Evolutionary conservation across 64 coral and sea anemone species (phyloP), one percentile per base, ranked within the genome.

Genomic region (Porites lutea): DNA sequence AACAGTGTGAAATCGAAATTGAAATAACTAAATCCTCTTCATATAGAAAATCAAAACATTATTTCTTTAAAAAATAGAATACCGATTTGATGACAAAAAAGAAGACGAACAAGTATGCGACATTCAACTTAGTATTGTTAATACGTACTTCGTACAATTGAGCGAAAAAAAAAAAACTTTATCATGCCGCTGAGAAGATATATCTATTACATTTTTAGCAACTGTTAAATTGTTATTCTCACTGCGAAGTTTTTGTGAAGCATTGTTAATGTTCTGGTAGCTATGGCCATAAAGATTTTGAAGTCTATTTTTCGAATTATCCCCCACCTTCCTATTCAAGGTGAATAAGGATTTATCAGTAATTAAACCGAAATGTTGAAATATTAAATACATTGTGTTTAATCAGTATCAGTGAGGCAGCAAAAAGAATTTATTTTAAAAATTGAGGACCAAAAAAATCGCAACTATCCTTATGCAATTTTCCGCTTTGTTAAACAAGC

Each of bases 1-100:
- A 67, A 84, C 81, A 84, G 81, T 63, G 67, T 84, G 81, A 84
- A 84, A 69, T 84, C 61, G 52, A 84, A 84, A 69, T 63, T 67
- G 63, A 68, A 68, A 84, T 52, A 48, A 84, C 27, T 37, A 84
- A 84, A 19, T 11, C 52, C 47, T 84, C 20, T 84, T 69, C 48
- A 68, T 19, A 52, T 6, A 47, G 48, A 45, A 84, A 69, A 60
- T 65, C 62, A 52, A 68, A 84, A 69, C 81, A 69, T 50, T 51
- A 51, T 8, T 84, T 23, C 47, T 21, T 51, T 23, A 69, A 84
- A 23, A 84, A 52, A 65, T 68, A 68, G 1, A 48, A 15, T 11
- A 51, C 49, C 49, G n/a, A 8, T 50, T n/a, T 52, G 73, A 48
- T 18, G 51, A 46, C 49, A 19, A 51, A 76, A 19, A 50, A 16